Percentiles rank a stretch among this genome's conserved stretches.
phyloP scores from a whole-genome alignment of 2,888 invertebrate species.

The Eupithecia subfuscata region DNA sequence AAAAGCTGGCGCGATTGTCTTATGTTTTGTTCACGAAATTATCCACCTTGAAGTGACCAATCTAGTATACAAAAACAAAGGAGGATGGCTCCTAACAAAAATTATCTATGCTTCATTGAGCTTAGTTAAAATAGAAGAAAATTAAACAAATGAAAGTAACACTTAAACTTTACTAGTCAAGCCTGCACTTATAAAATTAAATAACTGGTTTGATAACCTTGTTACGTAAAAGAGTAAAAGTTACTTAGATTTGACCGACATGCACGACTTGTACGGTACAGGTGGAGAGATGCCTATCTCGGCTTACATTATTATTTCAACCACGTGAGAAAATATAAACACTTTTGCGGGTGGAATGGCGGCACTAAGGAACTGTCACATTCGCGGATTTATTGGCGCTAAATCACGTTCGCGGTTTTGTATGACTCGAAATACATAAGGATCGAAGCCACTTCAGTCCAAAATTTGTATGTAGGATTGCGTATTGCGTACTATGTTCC shows the following conservation, averaged over 20 bases:
- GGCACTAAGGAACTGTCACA: no score
- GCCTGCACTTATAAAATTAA: conserved; percentile 10
- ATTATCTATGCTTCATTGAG: neutral
- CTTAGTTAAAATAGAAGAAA: neutral
- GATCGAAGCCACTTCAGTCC: no score
- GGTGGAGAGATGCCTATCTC: conserved; percentile 9
- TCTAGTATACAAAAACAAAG: no score
- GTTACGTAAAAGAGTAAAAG: conserved; percentile 27
- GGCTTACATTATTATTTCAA: neutral
- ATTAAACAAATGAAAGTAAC: conserved; percentile 4
- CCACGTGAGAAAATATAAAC: neutral
- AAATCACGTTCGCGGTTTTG: no score
- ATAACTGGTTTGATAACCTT: conserved; percentile 17
- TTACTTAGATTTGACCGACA: conserved; percentile 21
- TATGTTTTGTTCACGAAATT: no score
- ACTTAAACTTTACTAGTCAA: conserved; percentile 11
- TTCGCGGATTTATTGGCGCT: no score
- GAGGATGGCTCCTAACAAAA: neutral
- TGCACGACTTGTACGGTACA: conserved; percentile 13
- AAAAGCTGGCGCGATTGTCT: no score
- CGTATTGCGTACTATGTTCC: no score
- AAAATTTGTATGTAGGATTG: no score
- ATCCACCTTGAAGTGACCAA: no score
- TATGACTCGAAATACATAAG: no score
- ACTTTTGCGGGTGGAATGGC: no score